phyloP scores from a whole-genome alignment of 2,888 invertebrate species.

The Diaprepes abbreviatus region DNA sequence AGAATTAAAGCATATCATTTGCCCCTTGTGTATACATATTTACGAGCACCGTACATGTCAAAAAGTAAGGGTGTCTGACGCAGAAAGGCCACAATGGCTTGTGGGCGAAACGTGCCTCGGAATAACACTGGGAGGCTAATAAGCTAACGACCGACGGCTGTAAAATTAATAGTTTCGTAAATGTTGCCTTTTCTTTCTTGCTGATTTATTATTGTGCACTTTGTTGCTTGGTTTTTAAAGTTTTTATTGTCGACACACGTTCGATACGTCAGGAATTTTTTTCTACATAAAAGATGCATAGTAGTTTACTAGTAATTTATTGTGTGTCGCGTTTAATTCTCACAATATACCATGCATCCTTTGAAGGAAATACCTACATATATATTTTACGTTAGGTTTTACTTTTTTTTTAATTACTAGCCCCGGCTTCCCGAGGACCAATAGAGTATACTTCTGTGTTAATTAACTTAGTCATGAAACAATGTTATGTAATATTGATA shows the following conservation, averaged over 20 bases:
- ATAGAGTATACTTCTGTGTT: no score
- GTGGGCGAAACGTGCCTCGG: slow-evolving; percentile 63
- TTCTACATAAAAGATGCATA: slow-evolving; percentile 11
- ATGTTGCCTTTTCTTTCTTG: slow-evolving; percentile 54
- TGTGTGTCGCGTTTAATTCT: neutral
- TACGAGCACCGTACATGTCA: slow-evolving; percentile 18
- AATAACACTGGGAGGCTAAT: slow-evolving; percentile 62
- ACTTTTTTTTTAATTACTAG: no score
- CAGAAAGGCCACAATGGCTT: slow-evolving; percentile 59
- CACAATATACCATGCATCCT: no score
- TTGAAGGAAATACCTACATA: no score
- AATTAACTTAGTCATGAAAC: no score
- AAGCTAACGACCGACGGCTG: slow-evolving; percentile 59
- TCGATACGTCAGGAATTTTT: slow-evolving; percentile 51
- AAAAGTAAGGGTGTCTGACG: slow-evolving; percentile 53
- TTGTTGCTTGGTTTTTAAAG: slow-evolving; percentile 53
- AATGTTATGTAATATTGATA: no score
- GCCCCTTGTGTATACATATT: slow-evolving; percentile 26
- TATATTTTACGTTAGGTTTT: no score
- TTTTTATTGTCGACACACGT: slow-evolving; percentile 65
- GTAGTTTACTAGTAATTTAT: neutral
- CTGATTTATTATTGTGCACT: slow-evolving; percentile 64
- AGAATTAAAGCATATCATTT: slow-evolving; percentile 19
- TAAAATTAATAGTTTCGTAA: slow-evolving; percentile 51
- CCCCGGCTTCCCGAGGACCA: no score